Evolutionary conservation across 2,888 invertebrate genomes (phyloP).

Genomic region (Bunonema sp.): DNA sequence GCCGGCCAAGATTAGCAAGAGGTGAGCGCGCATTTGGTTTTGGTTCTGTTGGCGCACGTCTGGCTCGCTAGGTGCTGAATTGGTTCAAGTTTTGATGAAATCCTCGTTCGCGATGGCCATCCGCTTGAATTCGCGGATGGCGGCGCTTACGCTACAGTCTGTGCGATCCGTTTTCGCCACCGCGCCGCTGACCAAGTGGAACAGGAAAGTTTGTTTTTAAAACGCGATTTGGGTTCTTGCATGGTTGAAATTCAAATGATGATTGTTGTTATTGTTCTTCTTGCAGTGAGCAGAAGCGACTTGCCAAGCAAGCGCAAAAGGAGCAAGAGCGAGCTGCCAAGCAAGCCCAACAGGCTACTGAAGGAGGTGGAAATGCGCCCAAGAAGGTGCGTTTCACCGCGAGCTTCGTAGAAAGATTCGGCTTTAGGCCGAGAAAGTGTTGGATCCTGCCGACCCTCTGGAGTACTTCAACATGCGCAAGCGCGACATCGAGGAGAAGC

Average conservation of each 20-base stretch:
- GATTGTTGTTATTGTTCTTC: neutral
- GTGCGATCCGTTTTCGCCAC: too few species aligned
- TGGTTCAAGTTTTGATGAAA: too few species aligned
- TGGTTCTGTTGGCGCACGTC: too few species aligned
- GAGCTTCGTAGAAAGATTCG: neutral
- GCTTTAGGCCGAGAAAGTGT: constrained; percentile 16
- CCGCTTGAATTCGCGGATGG: too few species aligned
- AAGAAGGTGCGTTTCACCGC: constrained; percentile 3
- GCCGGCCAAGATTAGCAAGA: too few species aligned
- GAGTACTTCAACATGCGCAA: constrained; percentile 76
- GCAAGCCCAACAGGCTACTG: constrained; percentile 4
- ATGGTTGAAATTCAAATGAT: neutral
- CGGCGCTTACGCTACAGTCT: too few species aligned
- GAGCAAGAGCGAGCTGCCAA: constrained; percentile 61
- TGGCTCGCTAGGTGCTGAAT: too few species aligned
- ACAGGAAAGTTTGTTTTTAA: too few species aligned
- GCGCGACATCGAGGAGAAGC: constrained; percentile 65
- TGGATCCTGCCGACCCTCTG: constrained; percentile 42
- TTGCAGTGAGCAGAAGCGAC: constrained; percentile 74
- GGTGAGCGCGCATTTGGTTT: too few species aligned
- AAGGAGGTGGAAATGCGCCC: constrained; percentile 6
- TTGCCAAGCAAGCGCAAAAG: constrained; percentile 78
- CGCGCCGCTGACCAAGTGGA: too few species aligned
- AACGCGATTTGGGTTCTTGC: too few species aligned
- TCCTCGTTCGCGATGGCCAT: too few species aligned